A percentile compares a stretch with the other conserved stretches of the same genome.
These are phyloP conservation scores for Phytoseiulus persimilis DNA, from an alignment of 2,888 invertebrate species.

Conservation along the genomic window DNA sequence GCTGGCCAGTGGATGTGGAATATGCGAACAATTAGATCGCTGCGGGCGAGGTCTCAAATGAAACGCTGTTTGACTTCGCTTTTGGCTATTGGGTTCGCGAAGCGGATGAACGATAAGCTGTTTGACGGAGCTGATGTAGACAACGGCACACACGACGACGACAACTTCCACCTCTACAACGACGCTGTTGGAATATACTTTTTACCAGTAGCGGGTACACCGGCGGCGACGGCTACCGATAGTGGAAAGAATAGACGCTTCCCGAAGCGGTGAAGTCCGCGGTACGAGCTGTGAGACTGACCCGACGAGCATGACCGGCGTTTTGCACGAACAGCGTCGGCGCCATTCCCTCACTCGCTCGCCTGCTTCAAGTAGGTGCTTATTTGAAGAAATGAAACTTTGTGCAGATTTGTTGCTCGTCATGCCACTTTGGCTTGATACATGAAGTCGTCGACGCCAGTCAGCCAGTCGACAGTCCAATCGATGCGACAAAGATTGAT, in stretches of 20 bases:
- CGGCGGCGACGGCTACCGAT: too few relatives aligned
- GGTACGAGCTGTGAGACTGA: too few relatives aligned
- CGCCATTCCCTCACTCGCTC: background rate
- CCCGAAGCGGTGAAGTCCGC: background rate
- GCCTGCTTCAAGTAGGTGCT: background rate
- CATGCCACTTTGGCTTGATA: background rate
- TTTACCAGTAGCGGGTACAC: background rate
- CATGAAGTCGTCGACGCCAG: background rate
- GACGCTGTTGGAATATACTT: background rate
- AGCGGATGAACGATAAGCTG: background rate
- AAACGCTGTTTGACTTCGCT: background rate
- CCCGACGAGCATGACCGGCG: background rate
- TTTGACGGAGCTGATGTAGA: background rate
- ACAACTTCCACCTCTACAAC: background rate
- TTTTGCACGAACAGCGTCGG: too few relatives aligned
- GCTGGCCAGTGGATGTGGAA: background rate
- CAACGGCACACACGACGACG: background rate
- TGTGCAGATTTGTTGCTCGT: background rate
- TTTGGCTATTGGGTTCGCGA: background rate
- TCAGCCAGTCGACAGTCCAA: background rate
- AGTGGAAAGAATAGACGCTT: too few relatives aligned
- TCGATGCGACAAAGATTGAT: conserved; percentile 5
- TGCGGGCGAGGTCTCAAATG: background rate
- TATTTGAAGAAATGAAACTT: background rate
- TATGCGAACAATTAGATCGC: background rate